Conservation (phyloP, 2,888 invertebrate genomes). For the Reticulitermes lucifugus region DNA sequence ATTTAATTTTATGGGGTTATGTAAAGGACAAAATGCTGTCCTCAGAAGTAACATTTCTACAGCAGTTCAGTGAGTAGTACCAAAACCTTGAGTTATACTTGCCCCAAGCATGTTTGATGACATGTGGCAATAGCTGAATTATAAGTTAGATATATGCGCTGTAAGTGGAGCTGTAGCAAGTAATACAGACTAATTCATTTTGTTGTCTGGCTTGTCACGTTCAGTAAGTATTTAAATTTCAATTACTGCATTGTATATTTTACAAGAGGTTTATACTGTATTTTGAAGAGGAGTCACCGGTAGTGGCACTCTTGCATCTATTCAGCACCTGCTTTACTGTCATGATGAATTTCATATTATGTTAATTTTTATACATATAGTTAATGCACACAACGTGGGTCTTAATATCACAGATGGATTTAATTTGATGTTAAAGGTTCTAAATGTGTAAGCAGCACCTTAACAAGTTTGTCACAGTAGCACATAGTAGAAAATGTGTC, state of each 20-base stretch:
- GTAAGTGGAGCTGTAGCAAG: too few relatives aligned
- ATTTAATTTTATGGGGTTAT: too few relatives aligned
- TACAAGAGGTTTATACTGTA: background rate
- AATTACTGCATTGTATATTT: background rate
- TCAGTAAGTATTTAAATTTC: too few relatives aligned
- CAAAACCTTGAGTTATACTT: too few relatives aligned
- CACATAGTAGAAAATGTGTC: background rate
- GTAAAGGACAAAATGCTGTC: too few relatives aligned
- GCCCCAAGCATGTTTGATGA: too few relatives aligned
- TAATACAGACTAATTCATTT: too few relatives aligned
- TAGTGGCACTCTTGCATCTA: background rate
- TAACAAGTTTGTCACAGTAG: background rate
- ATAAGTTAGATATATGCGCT: too few relatives aligned
- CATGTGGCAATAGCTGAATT: too few relatives aligned
- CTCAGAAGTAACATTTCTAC: too few relatives aligned
- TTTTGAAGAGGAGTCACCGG: background rate
- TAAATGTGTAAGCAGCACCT: background rate
- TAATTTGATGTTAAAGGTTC: background rate
- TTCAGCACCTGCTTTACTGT: background rate
- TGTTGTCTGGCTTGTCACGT: too few relatives aligned
- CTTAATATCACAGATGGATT: background rate
- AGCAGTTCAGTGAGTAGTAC: too few relatives aligned
- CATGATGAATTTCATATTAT: background rate
- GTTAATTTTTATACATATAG: background rate
- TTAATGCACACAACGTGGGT: background rate